These are phyloP conservation scores for Misgurnus mizolepis DNA, from an alignment of 2,113 vertebrate species.

Conservation along the genomic window DNA sequence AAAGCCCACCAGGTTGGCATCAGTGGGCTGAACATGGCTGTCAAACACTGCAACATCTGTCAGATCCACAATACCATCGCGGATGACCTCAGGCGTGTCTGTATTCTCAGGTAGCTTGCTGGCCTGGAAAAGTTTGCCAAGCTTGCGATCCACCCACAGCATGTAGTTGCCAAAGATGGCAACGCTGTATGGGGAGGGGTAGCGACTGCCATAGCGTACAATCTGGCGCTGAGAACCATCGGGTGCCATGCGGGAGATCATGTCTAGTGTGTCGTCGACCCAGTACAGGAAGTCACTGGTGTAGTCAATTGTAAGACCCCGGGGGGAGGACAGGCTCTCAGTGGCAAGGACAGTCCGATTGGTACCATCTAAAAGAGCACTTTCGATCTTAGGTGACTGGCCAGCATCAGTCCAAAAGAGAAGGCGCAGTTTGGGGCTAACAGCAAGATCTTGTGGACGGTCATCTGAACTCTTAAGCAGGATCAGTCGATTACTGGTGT, in stretches of 20 bases:
- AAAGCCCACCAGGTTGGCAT: conserved; percentile 78
- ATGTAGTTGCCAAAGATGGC: conserved; percentile 85
- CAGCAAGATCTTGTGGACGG: conserved; percentile 83
- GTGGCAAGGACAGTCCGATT: conserved; percentile 89
- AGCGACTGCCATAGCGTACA: conserved; percentile 85
- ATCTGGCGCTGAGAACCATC: conserved; percentile 82
- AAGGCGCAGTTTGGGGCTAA: conserved; percentile 86
- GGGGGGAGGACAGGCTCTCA: conserved; percentile 84
- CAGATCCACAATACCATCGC: conserved; percentile 82
- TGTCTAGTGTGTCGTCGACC: conserved; percentile 90
- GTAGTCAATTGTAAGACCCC: conserved; percentile 85
- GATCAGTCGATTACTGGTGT: conserved; percentile 83
- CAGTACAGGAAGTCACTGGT: conserved; percentile 85
- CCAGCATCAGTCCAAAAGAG: conserved; percentile 93
- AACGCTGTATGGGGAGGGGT: conserved; percentile 86
- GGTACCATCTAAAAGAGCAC: conserved; percentile 86
- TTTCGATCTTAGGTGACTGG: conserved; percentile 90
- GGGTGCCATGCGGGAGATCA: conserved; percentile 83
- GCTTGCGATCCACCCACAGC: conserved; percentile 91
- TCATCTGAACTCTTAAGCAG: conserved; percentile 84
- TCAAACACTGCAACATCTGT: conserved; percentile 85
- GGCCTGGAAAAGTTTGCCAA: conserved; percentile 88
- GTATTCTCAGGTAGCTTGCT: conserved; percentile 83
- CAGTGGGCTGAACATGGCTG: conserved; percentile 75
- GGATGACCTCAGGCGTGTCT: conserved; percentile 80